Evolutionary conservation across 2,113 vertebrate species (phyloP), one percentile per base, ranked within the genome.

Genomic region (Cervus canadensis): DNA sequence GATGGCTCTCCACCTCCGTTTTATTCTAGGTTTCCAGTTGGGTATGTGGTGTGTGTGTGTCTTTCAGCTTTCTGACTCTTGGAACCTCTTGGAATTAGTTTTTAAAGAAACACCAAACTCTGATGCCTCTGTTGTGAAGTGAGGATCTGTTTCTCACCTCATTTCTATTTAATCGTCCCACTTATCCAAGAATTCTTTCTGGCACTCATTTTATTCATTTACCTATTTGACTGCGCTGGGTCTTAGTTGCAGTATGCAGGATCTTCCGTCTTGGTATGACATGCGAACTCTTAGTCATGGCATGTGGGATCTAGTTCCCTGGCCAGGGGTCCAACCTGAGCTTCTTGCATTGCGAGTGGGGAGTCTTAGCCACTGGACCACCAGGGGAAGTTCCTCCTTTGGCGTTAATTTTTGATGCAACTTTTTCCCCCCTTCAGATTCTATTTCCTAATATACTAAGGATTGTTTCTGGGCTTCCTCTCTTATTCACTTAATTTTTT

Each of bases 241-340:
- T 43, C 40, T 76, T 26, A 1, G 6, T 26, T 76, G 71, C 12
- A 43, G 40, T 40, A 26, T 26, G 40, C 23, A 8, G 40, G 13
- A 6, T 26, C 71, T 26, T 76, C 40, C 3, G 0, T 14, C 40
- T 26, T 43, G 6, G 23, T 76, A 2, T 40, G 67, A 21, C 12
- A 1, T 0, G 11, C 1, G 23, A 7, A 76, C 40, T 6, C 21
- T 25, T 14, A 7, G 71, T 76, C 6, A 0, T 76, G 71, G 71
- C 71, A 15, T 26, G 40, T 26, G 71, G 71, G 23, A 76, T 43
- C 36, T 7, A 26, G 40, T 43, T 13, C 40, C 36, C 71, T 26
- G 40, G 40, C 36, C 40, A 76, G 71, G 23, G 36, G 40, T 76
- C 23, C 40, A 76, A 1, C 71, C 40, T 76, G 40, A 76, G 40